Evolutionary conservation across 2,797 vertebrate species (phyloP).

Genomic region (Harpagifer antarcticus): DNA sequence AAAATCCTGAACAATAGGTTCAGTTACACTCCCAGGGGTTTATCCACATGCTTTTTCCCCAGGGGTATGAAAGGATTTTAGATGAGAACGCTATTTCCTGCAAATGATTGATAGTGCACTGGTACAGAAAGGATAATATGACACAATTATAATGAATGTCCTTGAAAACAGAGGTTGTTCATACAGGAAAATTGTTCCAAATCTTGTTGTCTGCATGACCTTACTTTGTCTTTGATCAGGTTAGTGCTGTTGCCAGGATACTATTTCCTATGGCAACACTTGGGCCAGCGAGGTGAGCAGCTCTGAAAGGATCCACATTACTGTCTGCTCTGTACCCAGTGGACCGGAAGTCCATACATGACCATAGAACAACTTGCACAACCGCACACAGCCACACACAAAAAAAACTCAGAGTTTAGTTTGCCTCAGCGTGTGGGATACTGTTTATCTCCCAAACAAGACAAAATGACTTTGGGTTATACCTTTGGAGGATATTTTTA

Average conservation of each 20-base stretch:
- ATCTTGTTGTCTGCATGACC: conserved; percentile 75
- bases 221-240: conserved; percentile 83
- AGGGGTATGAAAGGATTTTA: conserved; percentile 35
- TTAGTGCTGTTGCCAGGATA: conserved; percentile 86
- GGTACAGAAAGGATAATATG: conserved; percentile 11
- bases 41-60: conserved; percentile 28
- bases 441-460: conserved; percentile 3
- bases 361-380: conserved; percentile 28
- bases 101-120: conserved; percentile 43
- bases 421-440: not conserved
- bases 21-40: conserved; percentile 12
- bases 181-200: conserved; percentile 37
- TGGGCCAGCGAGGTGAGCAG: conserved; percentile 77
- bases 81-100: conserved; percentile 37
- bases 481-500: not conserved
- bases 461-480: conserved; percentile 22
- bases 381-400: conserved; percentile 7
- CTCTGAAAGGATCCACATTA: conserved; percentile 74
- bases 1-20: conserved; percentile 38
- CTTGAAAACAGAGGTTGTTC: conserved; percentile 28
- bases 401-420: conserved; percentile 28
- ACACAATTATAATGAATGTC: conserved; percentile 30
- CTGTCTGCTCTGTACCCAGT: conserved; percentile 61
- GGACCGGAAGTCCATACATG: conserved; percentile 76
- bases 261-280: conserved; percentile 86